These are phyloP conservation scores for Rhopilema esculentum DNA, from an alignment of 30 jellyfish, hydroid and myxozoan genomes.

Conservation along the genomic window DNA sequence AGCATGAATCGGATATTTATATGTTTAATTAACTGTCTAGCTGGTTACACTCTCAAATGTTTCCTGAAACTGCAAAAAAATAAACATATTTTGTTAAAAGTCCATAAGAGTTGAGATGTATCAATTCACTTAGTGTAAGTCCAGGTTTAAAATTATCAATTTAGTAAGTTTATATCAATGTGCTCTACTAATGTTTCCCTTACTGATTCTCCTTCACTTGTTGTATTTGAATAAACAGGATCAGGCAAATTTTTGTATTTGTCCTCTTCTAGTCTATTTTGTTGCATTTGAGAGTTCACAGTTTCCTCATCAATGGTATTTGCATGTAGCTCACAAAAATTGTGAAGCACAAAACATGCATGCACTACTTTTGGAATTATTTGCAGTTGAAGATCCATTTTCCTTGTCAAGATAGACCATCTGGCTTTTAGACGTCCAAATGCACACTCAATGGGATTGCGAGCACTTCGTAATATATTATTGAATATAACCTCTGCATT, in stretches of 20 bases:
- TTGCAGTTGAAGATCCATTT: conserved; percentile 43
- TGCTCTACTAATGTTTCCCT: conserved; percentile 31
- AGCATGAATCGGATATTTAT: too few species aligned
- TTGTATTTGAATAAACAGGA: conserved; percentile 35
- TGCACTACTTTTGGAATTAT: conserved; percentile 41
- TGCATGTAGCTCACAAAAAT: conserved; percentile 52
- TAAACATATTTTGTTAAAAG: neutral
- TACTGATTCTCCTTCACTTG: conserved; percentile 27
- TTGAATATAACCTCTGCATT: conserved; percentile 69
- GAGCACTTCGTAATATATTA: conserved; percentile 58
- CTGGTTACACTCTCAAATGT: too few species aligned
- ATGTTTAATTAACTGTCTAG: too few species aligned
- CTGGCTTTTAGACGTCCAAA: conserved; percentile 74
- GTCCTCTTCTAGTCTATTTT: neutral
- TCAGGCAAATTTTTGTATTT: conserved; percentile 21
- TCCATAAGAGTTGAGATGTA: neutral
- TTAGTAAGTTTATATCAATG: conserved; percentile 23
- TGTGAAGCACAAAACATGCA: too few species aligned
- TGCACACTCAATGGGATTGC: conserved; percentile 80
- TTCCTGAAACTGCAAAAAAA: too few species aligned
- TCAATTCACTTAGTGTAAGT: too few species aligned
- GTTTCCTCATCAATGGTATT: conserved; percentile 31
- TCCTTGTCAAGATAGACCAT: conserved; percentile 50
- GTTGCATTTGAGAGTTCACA: conserved; percentile 3
- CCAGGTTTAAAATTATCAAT: too few species aligned